phyloP scores from a whole-genome alignment of 2,888 invertebrate species.

The Pheosia tremula region DNA sequence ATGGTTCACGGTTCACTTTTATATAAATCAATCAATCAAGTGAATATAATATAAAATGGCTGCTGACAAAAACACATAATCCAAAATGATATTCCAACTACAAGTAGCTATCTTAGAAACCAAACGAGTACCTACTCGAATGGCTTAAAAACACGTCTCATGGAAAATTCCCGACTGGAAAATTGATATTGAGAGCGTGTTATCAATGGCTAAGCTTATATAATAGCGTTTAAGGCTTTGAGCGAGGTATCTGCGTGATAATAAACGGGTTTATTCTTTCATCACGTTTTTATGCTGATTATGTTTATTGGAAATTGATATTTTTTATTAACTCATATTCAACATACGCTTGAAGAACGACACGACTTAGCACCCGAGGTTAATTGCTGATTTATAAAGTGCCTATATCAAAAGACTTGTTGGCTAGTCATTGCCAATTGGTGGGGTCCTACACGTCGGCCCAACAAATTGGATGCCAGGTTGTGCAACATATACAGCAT shows the following conservation, averaged over 20 bases:
- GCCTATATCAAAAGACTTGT: too few relatives aligned
- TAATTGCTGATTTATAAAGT: too few relatives aligned
- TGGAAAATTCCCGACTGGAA: constrained; percentile 20
- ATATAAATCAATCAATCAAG: background rate
- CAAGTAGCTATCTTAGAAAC: background rate
- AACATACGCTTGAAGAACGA: too few relatives aligned
- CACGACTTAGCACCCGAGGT: too few relatives aligned
- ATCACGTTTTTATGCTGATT: background rate
- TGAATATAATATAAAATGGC: background rate
- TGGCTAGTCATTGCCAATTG: too few relatives aligned
- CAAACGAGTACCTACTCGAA: background rate
- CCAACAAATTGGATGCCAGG: too few relatives aligned
- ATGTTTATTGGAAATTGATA: too few relatives aligned
- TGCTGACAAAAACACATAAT: background rate
- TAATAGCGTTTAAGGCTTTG: constrained; percentile 1
- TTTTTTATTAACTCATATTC: too few relatives aligned
- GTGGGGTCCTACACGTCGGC: too few relatives aligned
- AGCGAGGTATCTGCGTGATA: background rate
- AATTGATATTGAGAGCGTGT: constrained; percentile 27
- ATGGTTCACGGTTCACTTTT: too few relatives aligned
- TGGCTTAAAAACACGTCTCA: constrained; percentile 19
- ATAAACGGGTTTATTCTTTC: background rate
- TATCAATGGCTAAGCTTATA: constrained; percentile 11
- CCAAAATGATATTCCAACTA: background rate
- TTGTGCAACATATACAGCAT: too few relatives aligned